Conservation (phyloP, 2,797 vertebrate genomes). For the Falco cherrug region DNA sequence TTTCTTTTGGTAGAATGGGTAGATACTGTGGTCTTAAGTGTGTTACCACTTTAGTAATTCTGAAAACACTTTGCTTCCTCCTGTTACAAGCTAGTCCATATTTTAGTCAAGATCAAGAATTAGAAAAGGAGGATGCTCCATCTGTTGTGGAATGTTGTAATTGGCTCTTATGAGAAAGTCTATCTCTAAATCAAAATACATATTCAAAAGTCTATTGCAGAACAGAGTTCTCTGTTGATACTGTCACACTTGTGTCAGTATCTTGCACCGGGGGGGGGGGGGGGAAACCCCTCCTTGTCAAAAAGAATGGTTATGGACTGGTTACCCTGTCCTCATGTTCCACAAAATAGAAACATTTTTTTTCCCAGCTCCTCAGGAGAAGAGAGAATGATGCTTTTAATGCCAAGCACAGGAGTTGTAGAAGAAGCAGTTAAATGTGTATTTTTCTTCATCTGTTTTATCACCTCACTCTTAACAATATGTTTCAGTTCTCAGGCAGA, state of each 20-base stretch:
- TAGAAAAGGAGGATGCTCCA: neutral
- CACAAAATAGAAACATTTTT: neutral
- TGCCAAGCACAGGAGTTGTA: neutral
- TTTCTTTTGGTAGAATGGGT: neutral
- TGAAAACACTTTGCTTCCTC: neutral
- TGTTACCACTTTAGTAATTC: neutral
- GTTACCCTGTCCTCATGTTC: neutral
- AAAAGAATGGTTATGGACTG: neutral
- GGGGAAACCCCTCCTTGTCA: neutral
- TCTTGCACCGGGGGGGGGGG: neutral
- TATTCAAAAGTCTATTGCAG: neutral
- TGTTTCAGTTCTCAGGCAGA: neutral
- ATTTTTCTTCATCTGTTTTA: neutral
- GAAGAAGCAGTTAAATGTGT: neutral
- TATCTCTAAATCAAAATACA: neutral
- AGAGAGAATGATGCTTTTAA: neutral
- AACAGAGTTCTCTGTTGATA: neutral
- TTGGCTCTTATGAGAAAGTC: neutral
- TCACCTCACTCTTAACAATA: neutral
- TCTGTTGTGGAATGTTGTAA: neutral
- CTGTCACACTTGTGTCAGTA: neutral
- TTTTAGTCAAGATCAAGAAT: neutral
- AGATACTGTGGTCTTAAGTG: neutral
- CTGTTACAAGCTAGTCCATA: neutral
- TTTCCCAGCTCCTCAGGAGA: neutral